Evolutionary conservation across 2,797 vertebrate species (phyloP).

Genomic region (Gymnoscopelus microlampas): DNA sequence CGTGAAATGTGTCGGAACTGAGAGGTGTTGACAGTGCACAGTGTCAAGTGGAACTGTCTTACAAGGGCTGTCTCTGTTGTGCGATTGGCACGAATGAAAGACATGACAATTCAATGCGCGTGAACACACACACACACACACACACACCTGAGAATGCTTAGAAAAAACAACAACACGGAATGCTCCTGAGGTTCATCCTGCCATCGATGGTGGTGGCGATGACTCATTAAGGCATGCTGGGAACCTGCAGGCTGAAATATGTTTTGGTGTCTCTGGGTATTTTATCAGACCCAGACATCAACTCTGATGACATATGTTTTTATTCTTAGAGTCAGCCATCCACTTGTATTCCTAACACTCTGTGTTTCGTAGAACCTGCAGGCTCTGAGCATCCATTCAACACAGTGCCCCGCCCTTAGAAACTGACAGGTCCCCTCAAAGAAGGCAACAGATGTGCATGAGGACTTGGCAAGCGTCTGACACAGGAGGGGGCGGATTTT

Average conservation of each 20-base stretch:
- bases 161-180: slow-evolving; percentile 19
- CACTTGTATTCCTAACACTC: slow-evolving; percentile 9
- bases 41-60: slow-evolving; percentile 17
- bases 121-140: slow-evolving; percentile 59
- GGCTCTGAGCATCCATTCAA: not conserved
- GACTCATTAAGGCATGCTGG: slow-evolving; percentile 47
- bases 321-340: slow-evolving; percentile 44
- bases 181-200: slow-evolving; percentile 13
- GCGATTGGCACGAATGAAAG: slow-evolving; percentile 48
- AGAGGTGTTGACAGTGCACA: slow-evolving; percentile 47
- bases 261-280: slow-evolving; percentile 44
- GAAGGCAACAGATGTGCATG: not conserved
- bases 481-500: not conserved
- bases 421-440: not conserved
- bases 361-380: not conserved
- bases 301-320: slow-evolving; percentile 9
- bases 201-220: slow-evolving; percentile 27
- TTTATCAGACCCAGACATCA: slow-evolving; percentile 58
- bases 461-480: slow-evolving; percentile 14
- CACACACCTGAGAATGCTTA: slow-evolving; percentile 65
- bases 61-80: slow-evolving; percentile 25
- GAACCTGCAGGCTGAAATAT: slow-evolving; percentile 50
- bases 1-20: slow-evolving; percentile 15
- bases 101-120: slow-evolving; percentile 30
- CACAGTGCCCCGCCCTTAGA: slow-evolving; percentile 17